Conservation (phyloP, 2,888 invertebrate genomes). For the Tupiocoris notatus region DNA sequence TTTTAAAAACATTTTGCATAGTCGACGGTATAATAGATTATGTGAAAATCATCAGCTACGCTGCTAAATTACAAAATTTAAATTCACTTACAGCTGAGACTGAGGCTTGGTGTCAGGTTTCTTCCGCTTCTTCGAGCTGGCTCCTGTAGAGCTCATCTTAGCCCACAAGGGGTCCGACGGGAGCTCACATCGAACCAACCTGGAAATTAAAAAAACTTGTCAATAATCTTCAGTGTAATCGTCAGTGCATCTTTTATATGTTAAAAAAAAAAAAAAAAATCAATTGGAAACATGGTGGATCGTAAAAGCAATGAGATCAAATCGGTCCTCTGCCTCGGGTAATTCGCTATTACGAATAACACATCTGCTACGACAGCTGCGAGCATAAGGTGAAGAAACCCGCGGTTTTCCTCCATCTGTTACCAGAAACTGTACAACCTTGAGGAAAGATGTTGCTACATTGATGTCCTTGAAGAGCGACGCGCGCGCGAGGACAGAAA, state of each 20-base stretch:
- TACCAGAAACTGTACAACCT: background rate
- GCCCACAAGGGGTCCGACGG: conserved; percentile 75
- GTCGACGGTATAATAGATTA: too few species aligned
- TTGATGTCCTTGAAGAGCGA: background rate
- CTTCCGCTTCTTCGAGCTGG: conserved; percentile 66
- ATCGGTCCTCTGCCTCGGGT: background rate
- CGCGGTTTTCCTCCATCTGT: background rate
- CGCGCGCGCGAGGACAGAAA: too few species aligned
- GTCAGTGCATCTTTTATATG: background rate
- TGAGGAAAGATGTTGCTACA: background rate
- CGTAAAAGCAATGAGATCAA: too few species aligned
- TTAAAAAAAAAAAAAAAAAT: background rate
- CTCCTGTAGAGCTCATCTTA: conserved; percentile 77
- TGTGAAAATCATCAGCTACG: too few species aligned
- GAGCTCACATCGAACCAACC: conserved; percentile 89
- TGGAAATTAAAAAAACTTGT: conserved; percentile 56
- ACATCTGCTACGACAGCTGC: background rate
- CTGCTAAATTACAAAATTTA: too few species aligned
- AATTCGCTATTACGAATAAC: background rate
- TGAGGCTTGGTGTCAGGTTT: conserved; percentile 67
- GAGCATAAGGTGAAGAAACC: background rate
- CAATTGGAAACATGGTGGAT: background rate
- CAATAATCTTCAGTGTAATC: background rate
- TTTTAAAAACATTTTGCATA: too few species aligned
- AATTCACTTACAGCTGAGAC: conserved; percentile 62